phyloP scores from a whole-genome alignment of 2,888 invertebrate species.

The Caenorhabditis parvicauda region DNA sequence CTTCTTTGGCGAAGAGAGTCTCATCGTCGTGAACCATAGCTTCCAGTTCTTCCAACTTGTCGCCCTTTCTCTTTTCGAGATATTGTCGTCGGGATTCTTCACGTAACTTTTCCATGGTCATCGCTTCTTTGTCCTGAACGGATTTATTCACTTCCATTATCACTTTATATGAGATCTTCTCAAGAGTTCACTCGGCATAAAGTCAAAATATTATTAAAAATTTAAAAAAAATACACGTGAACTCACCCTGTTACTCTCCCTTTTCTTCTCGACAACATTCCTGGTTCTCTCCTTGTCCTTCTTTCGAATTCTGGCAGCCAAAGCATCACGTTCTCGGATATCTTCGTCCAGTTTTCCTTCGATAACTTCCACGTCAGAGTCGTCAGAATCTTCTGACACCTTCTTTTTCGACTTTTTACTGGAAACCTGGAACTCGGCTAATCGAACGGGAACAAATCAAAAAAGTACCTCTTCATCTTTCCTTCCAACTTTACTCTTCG shows the following conservation, averaged over 20 bases:
- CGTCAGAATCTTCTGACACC: conserved; percentile 33
- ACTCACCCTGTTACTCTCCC: conserved; percentile 55
- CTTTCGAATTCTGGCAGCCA: conserved; percentile 81
- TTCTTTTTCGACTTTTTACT: too few species aligned
- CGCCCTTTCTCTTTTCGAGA: conserved; percentile 89
- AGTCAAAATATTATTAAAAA: too few species aligned
- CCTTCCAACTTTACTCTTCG: conserved; percentile 14
- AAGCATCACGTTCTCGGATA: conserved; percentile 80
- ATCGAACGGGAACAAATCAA: too few species aligned
- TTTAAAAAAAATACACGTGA: too few species aligned
- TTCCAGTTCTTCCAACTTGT: conserved; percentile 91
- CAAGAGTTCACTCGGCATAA: too few species aligned
- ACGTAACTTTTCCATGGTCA: conserved; percentile 69
- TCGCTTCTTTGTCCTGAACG: conserved; percentile 23
- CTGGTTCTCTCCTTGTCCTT: conserved; percentile 85
- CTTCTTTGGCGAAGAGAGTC: conserved; percentile 83
- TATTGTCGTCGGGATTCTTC: conserved; percentile 89
- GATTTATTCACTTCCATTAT: neutral
- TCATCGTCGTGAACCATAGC: conserved; percentile 93
- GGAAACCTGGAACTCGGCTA: neutral
- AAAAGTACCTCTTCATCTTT: too few species aligned
- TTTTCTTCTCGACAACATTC: conserved; percentile 70
- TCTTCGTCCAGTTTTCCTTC: conserved; percentile 27
- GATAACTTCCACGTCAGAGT: conserved; percentile 45
- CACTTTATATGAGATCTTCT: neutral